These are phyloP conservation scores for Gracilinanus agilis DNA, from an alignment of 2,113 vertebrate species.

Conservation along the genomic window DNA sequence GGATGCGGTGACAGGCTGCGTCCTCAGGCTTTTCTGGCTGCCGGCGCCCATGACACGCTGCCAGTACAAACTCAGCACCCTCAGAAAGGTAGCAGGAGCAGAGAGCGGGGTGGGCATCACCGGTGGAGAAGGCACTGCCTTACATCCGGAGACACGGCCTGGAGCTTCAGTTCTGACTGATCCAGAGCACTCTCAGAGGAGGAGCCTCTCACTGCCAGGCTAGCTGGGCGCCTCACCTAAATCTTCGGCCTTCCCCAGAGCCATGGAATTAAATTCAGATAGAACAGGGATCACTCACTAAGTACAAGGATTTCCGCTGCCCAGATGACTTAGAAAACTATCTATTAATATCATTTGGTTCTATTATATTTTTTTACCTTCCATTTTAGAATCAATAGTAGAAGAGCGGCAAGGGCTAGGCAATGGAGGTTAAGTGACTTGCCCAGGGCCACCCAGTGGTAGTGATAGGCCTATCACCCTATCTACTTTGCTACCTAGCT, in stretches of 20 bases:
- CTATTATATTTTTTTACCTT: background rate
- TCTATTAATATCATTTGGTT: background rate
- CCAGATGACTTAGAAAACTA: background rate
- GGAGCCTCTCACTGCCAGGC: background rate
- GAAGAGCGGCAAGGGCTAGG: too few relatives aligned
- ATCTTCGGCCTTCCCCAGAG: background rate
- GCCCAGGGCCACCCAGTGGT: too few relatives aligned
- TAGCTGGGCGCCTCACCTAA: background rate
- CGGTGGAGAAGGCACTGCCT: background rate
- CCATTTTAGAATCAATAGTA: too few relatives aligned
- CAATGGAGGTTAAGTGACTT: too few relatives aligned
- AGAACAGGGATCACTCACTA: background rate
- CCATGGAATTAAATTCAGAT: background rate
- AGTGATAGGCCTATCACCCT: too few relatives aligned
- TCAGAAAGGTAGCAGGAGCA: background rate
- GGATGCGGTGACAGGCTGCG: accelerated
- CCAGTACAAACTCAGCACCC: background rate
- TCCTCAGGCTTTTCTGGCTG: background rate
- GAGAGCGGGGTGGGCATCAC: background rate
- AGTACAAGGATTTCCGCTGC: background rate
- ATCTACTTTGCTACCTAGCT: too few relatives aligned
- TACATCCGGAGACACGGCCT: background rate
- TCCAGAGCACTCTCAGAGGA: background rate
- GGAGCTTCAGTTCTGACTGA: background rate
- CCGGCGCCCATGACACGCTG: background rate